These are phyloP conservation scores for Sesamia nonagrioides DNA, from an alignment of 1,140 invertebrate genomes.

Conservation along the genomic window DNA sequence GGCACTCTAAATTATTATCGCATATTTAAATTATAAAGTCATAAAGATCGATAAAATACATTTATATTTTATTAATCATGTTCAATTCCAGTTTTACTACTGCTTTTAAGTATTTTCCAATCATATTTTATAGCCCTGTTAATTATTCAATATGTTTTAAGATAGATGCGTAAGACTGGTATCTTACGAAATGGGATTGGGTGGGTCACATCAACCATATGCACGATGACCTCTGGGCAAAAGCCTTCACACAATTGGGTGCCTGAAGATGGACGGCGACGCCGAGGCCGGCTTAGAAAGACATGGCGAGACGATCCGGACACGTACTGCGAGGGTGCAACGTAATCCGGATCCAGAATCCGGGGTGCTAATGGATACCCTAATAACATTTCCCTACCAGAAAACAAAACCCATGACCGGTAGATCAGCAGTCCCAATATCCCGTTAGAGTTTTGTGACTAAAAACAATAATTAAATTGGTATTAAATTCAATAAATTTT, in stretches of 20 bases:
- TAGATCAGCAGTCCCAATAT: too few relatives aligned
- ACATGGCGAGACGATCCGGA: too few relatives aligned
- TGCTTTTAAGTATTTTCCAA: not conserved
- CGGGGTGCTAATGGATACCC: too few relatives aligned
- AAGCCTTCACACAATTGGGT: too few relatives aligned
- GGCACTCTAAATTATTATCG: not conserved
- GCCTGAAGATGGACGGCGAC: too few relatives aligned
- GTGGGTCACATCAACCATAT: too few relatives aligned
- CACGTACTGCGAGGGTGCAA: too few relatives aligned
- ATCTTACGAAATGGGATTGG: not conserved
- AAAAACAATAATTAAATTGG: not conserved
- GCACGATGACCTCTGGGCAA: too few relatives aligned
- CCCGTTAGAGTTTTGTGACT: not conserved
- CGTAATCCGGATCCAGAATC: too few relatives aligned
- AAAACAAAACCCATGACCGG: too few relatives aligned
- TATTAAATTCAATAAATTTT: conserved; percentile 14
- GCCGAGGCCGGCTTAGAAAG: too few relatives aligned
- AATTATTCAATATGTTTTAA: conserved; percentile 15
- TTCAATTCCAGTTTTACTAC: conserved; percentile 26
- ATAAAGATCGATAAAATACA: conserved; percentile 46
- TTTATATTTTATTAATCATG: conserved; percentile 45
- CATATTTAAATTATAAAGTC: conserved; percentile 28
- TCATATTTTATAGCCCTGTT: conserved; percentile 34
- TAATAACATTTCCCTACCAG: too few relatives aligned
- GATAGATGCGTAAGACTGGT: not conserved